Evolutionary conservation across 2,888 invertebrate species (phyloP).

Genomic region (Thalpophila matura): DNA sequence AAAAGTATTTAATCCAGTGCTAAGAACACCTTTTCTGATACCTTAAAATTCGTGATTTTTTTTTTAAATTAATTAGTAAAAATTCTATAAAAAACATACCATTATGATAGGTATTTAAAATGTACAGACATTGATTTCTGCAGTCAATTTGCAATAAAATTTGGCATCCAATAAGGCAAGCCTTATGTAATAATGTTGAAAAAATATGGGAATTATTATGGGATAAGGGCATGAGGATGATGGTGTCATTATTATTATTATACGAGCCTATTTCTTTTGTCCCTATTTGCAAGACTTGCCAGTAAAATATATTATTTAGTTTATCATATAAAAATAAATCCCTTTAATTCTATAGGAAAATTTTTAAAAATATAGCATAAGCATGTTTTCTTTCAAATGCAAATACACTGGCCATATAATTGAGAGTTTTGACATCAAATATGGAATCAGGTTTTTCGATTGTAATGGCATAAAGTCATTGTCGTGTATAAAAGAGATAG

Average conservation of each 20-base stretch:
- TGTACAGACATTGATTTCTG: too few species aligned
- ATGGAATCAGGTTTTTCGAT: slow-evolving; percentile 26
- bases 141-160: background rate
- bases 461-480: slow-evolving; percentile 17
- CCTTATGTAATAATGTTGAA: too few species aligned
- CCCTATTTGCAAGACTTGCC: background rate
- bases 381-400: slow-evolving; percentile 40
- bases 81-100: too few species aligned
- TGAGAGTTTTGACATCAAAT: slow-evolving; percentile 29
- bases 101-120: too few species aligned
- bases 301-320: background rate
- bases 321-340: background rate
- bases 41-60: too few species aligned
- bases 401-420: slow-evolving; percentile 19
- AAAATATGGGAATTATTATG: too few species aligned
- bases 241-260: background rate
- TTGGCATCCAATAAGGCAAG: background rate
- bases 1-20: background rate
- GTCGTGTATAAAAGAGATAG: background rate
- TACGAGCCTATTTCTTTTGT: background rate
- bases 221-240: too few species aligned
- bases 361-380: slow-evolving; percentile 13
- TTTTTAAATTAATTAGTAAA: too few species aligned
- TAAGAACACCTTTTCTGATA: too few species aligned
- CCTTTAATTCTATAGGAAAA: background rate